These are phyloP conservation scores for Drosophila varians DNA, from an alignment of 1,140 invertebrate species.

Conservation along the genomic window DNA sequence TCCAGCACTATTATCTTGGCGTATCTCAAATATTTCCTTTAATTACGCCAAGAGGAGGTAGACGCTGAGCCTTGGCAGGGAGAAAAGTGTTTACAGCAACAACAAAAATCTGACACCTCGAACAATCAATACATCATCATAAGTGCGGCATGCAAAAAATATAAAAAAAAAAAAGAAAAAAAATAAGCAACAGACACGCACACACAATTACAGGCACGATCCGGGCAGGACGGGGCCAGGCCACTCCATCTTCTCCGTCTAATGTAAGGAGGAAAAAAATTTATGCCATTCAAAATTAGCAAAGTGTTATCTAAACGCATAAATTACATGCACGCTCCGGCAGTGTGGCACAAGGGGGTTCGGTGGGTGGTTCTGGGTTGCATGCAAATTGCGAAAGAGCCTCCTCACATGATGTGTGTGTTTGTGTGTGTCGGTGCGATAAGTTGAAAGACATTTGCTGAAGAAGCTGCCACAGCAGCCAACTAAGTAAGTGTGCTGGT, in stretches of 20 bases:
- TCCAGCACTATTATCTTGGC: conserved; percentile 80
- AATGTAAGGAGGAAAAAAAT: conserved; percentile 61
- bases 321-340: conserved; percentile 79
- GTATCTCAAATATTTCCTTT: conserved; percentile 82
- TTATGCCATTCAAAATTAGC: conserved; percentile 82
- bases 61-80: conserved; percentile 3
- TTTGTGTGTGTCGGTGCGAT: conserved; percentile 47
- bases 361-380: conserved; percentile 29
- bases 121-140: conserved; percentile 82
- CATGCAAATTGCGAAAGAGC: conserved; percentile 69
- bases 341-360: neutral
- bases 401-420: conserved; percentile 22
- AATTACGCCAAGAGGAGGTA: conserved; percentile 62
- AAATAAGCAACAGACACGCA: conserved; percentile 62
- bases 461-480: conserved; percentile 74
- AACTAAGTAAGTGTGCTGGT: conserved; percentile 53
- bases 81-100: conserved; percentile 22
- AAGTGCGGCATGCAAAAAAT: conserved; percentile 66
- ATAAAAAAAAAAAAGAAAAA: conserved; percentile 18
- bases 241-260: conserved; percentile 43
- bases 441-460: conserved; percentile 79
- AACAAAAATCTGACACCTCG: conserved; percentile 79
- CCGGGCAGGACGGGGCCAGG: conserved; percentile 19
- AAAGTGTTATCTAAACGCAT: conserved; percentile 82
- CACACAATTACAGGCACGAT: conserved; percentile 73